Base-by-base conservation (phyloP, 2,113 vertebrate species). In the Haemorhous mexicanus region DNA sequence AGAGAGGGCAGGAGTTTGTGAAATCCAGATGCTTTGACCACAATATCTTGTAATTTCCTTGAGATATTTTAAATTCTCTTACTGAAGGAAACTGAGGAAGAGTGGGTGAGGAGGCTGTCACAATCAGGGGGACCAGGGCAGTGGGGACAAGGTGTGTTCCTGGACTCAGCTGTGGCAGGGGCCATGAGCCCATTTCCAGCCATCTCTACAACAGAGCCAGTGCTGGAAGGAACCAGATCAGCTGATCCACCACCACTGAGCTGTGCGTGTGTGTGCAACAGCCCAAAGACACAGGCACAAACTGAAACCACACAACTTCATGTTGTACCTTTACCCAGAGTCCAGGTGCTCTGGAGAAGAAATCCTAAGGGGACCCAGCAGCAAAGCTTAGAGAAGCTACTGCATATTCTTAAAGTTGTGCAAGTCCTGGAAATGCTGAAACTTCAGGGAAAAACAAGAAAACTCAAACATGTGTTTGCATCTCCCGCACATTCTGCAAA, bases 231-330 rank as follows among this genome's bases (percentile, higher is more conserved):
- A 66, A 7, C 14, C 68, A 50, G 7, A 50, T 11, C 14, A 21
- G 3, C 17, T 7, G 23, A 39, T 7, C 32, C 49, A 21, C 26
- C 11, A 21, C 11, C 33, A 23, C 4, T 0, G 1, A 47, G 16
- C 33, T 55, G 6, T 13, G 17, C 0, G 0, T 0, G 2, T 5
- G 17, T 33, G 28, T 55, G n/a, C 37, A 28, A 5, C 17, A 46
- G 37, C 33, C 58, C 3, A 2, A 28, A 21, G 2, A 16, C 8
- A 21, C 9, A 24, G 39, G 35, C 35, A 52, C 23, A 50, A 33
- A 15, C 13, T 13, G 8, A 52, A 62, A 72, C 8, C 28, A 37
- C 52, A 67, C 28, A 88, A 28, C 13, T 32, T 35, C 18, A 27
- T 5, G 1, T 15, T 35, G 20, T 5, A 22, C 8, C 13, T 13